phyloP scores from a whole-genome alignment of 2,888 invertebrate species.

The Drosophila monieri region DNA sequence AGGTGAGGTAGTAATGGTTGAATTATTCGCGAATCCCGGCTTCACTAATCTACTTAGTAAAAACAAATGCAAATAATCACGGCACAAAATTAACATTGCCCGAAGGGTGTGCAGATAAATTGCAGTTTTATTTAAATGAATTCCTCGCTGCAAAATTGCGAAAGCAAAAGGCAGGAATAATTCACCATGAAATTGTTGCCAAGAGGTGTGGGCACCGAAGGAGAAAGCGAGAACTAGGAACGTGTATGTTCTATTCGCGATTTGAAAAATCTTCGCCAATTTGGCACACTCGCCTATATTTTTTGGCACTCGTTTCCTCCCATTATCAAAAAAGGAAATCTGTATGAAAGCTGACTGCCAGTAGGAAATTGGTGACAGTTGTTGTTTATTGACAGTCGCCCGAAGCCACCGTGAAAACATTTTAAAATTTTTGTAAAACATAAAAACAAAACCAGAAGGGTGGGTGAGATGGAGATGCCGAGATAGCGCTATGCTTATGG shows the following conservation, averaged over 20 bases:
- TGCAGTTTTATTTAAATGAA: conserved; percentile 82
- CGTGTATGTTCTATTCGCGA: conserved; percentile 59
- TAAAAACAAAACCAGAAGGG: conserved; percentile 61
- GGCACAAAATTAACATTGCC: conserved; percentile 69
- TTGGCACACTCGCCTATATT: conserved; percentile 75
- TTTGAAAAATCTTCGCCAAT: conserved; percentile 82
- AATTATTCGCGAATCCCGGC: background rate
- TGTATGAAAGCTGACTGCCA: background rate
- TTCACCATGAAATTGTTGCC: conserved; percentile 80
- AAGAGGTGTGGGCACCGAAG: conserved; percentile 8
- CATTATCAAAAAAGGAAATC: conserved; percentile 9
- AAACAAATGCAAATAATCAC: conserved; percentile 63
- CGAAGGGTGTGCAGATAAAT: conserved; percentile 67
- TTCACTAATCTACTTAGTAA: conserved; percentile 44
- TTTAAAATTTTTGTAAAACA: conserved; percentile 81
- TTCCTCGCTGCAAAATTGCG: conserved; percentile 30
- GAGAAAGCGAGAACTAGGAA: conserved; percentile 8
- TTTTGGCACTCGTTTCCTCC: conserved; percentile 34
- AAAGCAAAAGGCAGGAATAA: conserved; percentile 76
- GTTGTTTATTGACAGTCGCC: conserved; percentile 81
- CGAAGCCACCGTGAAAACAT: conserved; percentile 83
- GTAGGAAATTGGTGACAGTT: conserved; percentile 79
- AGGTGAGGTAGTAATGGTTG: background rate
- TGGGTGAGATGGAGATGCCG: background rate
- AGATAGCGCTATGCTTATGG: conserved; percentile 2